Base-by-base conservation (phyloP, 2,888 invertebrate genomes). In the Aquatica leii region DNA sequence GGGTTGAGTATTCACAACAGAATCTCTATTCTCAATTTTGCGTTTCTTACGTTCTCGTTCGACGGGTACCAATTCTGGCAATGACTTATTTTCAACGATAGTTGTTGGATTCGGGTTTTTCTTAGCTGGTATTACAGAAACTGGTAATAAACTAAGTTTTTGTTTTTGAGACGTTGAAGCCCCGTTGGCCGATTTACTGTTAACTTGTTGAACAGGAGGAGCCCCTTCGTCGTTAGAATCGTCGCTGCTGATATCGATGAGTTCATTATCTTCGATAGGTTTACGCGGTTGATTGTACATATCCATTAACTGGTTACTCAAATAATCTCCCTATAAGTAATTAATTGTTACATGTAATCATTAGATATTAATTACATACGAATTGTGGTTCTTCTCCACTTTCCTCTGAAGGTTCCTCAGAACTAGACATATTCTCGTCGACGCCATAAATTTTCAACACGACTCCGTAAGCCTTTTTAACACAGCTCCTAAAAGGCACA, bases 221-320 rank as follows among this genome's bases (percentile, higher is more conserved):
- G 74, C 14, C 59, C 85, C 78, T 64, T 85, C 85, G 59, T 86
- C 87, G 69, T 87, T 87, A 48, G 88, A 84, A 72, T 91, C 91
- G 74, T 90, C 91, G 77, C 90, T 92, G 76, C 91, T 92, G 69
- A 93, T 93, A 75, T 92, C 92, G 73, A 93, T 88, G 55, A 92
- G 80, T 77, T 93, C 92, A 72, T 88, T 86, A 73, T 89, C 89
- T 11, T 88, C 88, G 1, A 84, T 80, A 62, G 81, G 81, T 79
- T 58, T 76, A 73, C 59, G 71, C 74, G 41, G 70, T 56, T 73
- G 70, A 21, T 71, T 83, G 71, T 87, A 88, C 72, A 87, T 77
- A 61, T 84, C 83, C 12, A 84, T 68, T 18, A 84, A 68, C 60
- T 83, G 82, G 52, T 79, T 81, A 57, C 80, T 82, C 69, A 84